phyloP scores from a whole-genome alignment of 2,113 vertebrate species.

The Prunella fulvescens region DNA sequence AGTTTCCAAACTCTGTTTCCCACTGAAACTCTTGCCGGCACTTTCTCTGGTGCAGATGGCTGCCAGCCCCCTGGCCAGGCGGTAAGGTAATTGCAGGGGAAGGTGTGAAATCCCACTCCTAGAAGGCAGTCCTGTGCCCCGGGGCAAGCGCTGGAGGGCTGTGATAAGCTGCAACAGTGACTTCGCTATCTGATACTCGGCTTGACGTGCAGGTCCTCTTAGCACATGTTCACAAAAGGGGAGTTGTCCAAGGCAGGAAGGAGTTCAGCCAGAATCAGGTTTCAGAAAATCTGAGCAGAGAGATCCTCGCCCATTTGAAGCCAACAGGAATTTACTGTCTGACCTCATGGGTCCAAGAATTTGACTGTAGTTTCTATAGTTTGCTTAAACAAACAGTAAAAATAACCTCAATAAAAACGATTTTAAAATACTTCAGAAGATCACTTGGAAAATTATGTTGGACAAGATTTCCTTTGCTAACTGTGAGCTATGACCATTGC shows the following conservation, averaged over 20 bases:
- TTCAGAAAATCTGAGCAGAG: constrained; percentile 13
- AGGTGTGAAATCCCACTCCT: constrained; percentile 13
- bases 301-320: not conserved
- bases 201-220: not conserved
- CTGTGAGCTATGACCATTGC: not conserved
- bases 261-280: not conserved
- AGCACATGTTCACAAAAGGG: not conserved
- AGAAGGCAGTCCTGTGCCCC: not conserved
- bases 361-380: not conserved
- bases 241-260: not conserved
- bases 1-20: constrained; percentile 2
- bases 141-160: not conserved
- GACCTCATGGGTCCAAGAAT: not conserved
- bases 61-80: not conserved
- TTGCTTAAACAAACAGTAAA: not conserved
- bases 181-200: not conserved
- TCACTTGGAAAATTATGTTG: not conserved
- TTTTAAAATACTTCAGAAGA: not conserved
- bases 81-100: not conserved
- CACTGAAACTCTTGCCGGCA: not conserved
- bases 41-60: not conserved
- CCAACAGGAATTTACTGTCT: not conserved
- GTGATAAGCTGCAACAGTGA: not conserved
- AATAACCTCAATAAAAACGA: not conserved
- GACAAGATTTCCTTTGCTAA: not conserved